These are phyloP conservation scores for Turritopsis rubra DNA, from an alignment of 30 jellyfish, hydroid and myxozoan genomes.

Conservation along the genomic window DNA sequence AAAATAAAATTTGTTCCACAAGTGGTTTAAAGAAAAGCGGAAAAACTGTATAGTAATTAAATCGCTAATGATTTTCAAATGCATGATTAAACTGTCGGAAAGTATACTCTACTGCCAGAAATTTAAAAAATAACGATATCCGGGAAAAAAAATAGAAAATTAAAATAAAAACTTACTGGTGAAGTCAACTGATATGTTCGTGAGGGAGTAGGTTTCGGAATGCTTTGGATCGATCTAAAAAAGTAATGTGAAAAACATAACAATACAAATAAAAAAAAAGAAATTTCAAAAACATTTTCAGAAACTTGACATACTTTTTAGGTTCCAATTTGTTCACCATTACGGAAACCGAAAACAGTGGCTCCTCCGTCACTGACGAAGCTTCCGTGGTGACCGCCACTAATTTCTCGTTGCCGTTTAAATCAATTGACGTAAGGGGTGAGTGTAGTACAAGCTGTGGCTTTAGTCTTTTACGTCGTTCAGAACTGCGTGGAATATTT, in stretches of 20 bases:
- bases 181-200: not conserved
- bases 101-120: too few species aligned
- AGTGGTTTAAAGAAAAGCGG: not conserved
- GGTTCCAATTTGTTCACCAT: not conserved
- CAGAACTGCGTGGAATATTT: not conserved
- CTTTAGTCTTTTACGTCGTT: not conserved
- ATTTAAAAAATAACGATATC: not conserved
- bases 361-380: not conserved
- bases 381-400: slow-evolving; percentile 4
- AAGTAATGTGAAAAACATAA: too few species aligned
- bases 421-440: not conserved
- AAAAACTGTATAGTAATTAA: not conserved
- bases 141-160: not conserved
- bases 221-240: not conserved
- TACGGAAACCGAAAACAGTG: slow-evolving; percentile 4
- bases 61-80: not conserved
- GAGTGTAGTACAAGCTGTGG: not conserved
- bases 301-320: not conserved
- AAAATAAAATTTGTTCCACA: not conserved
- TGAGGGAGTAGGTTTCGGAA: not conserved
- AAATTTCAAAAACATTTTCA: too few species aligned
- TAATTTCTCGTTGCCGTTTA: not conserved
- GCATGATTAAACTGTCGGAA: not conserved
- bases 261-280: too few species aligned
- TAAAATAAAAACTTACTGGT: too few species aligned